A percentile compares a stretch with the other conserved stretches of the same genome.
phyloP scores from a whole-genome alignment of 2,113 vertebrate genomes.

The Sylvia atricapilla region DNA sequence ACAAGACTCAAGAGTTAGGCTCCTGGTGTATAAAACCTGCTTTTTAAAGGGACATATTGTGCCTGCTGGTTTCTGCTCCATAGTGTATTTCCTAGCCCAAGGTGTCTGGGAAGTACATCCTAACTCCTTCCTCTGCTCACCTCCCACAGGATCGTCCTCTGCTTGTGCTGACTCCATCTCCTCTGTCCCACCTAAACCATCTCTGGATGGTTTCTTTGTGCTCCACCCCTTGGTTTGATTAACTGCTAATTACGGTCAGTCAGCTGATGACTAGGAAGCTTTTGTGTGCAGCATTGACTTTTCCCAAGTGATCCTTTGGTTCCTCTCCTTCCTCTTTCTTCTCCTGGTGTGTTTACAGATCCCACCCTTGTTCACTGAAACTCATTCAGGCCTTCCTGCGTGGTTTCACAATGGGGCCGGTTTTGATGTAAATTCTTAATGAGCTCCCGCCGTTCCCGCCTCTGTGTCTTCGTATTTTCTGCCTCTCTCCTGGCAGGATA shows the following conservation, averaged over 20 bases:
- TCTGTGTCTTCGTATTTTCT: not conserved
- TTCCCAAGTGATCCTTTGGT: not conserved
- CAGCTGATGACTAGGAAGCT: not conserved
- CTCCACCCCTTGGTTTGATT: not conserved
- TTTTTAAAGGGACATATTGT: not conserved
- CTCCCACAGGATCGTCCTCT: fast-evolving
- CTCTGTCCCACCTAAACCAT: not conserved
- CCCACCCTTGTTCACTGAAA: not conserved
- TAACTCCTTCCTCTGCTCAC: not conserved
- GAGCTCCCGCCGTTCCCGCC: not conserved
- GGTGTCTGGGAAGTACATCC: not conserved
- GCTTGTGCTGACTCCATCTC: not conserved
- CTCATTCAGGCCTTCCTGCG: not conserved
- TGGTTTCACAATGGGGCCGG: not conserved
- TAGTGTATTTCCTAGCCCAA: not conserved
- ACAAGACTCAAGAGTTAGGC: not conserved
- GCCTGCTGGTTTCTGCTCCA: not conserved
- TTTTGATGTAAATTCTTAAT: not conserved
- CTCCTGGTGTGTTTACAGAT: not conserved
- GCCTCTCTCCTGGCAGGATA: not conserved
- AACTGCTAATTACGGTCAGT: not conserved
- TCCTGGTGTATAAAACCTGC: not conserved
- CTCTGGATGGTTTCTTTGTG: not conserved
- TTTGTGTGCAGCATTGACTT: not conserved
- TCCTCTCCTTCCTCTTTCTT: slow-evolving; percentile 8